Percentiles rank a stretch among this genome's conserved stretches.
These are phyloP conservation scores for Heliconius aoede DNA, from an alignment of 2,888 invertebrate species.

Conservation along the genomic window DNA sequence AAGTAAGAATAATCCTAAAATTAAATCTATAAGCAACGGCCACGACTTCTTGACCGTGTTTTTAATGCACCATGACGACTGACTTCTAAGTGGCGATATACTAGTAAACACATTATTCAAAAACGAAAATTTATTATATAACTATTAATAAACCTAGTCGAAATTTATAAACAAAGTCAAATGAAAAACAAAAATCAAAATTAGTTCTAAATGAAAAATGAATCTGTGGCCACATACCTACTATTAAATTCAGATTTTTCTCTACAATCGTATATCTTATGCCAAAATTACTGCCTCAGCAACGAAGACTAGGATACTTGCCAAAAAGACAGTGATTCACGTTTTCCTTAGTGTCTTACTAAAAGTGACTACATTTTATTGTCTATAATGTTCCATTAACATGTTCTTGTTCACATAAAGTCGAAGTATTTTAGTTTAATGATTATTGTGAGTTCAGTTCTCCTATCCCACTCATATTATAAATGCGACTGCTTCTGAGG, in stretches of 20 bases:
- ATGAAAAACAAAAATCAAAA: not conserved
- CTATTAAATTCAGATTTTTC: not conserved
- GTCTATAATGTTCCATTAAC: not conserved
- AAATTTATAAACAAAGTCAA: not conserved
- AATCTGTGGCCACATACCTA: not conserved
- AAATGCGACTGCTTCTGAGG: no score
- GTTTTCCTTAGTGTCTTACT: not conserved
- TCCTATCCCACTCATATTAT: no score
- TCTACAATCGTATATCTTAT: not conserved
- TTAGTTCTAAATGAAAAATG: not conserved
- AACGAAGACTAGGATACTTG: not conserved
- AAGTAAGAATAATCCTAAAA: no score
- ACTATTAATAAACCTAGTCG: not conserved
- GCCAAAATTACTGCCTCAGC: not conserved
- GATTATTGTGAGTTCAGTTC: not conserved
- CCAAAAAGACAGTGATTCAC: slow-evolving; percentile 1
- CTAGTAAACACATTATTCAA: no score
- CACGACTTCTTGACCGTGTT: no score
- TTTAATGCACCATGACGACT: no score
- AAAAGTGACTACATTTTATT: not conserved
- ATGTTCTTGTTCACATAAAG: not conserved
- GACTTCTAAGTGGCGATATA: no score
- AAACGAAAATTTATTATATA: no score
- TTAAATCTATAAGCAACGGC: no score
- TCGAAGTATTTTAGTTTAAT: not conserved